Conservation (phyloP, 1,140 invertebrate species). For the Campoletis sonorensis region DNA sequence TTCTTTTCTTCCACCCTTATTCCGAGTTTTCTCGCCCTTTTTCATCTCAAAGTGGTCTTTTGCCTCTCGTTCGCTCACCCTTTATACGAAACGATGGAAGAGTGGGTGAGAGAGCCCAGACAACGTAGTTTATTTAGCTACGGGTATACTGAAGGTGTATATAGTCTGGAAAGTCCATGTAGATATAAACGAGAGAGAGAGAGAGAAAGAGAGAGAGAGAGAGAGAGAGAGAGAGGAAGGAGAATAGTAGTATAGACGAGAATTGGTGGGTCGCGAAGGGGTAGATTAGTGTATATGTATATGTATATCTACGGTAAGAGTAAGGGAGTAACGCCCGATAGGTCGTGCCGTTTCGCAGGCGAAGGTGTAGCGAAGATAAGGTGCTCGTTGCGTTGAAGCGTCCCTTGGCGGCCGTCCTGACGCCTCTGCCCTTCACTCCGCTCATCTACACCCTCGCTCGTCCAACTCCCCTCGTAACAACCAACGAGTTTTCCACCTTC, state of each 20-base stretch:
- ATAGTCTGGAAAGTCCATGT: constrained; percentile 2
- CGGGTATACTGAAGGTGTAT: background rate
- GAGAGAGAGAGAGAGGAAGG: constrained; percentile 3
- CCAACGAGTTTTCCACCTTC: constrained; percentile 55
- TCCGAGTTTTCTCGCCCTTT: constrained; percentile 9
- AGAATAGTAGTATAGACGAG: constrained; percentile 53
- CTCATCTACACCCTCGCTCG: constrained; percentile 41
- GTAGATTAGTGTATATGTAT: constrained; percentile 10
- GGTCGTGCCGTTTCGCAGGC: constrained; percentile 63
- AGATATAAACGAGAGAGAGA: constrained; percentile 23
- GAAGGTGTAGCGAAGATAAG: constrained; percentile 74
- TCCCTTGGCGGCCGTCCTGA: constrained; percentile 69
- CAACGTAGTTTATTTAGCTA: constrained; percentile 54
- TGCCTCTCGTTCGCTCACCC: constrained; percentile 9
- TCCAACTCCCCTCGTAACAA: constrained; percentile 57
- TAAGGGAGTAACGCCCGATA: constrained; percentile 61
- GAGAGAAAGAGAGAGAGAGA: constrained; percentile 18
- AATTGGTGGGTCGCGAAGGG: constrained; percentile 47
- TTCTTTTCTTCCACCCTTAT: background rate
- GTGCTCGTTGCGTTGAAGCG: constrained; percentile 74
- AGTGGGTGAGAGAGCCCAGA: constrained; percentile 28
- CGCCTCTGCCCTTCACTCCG: constrained; percentile 52
- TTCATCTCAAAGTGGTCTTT: constrained; percentile 18
- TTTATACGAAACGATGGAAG: background rate
- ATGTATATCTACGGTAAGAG: background rate